phyloP scores from a whole-genome alignment of 2,797 vertebrate species.

The Ctenochaetus hawaiiensis region DNA sequence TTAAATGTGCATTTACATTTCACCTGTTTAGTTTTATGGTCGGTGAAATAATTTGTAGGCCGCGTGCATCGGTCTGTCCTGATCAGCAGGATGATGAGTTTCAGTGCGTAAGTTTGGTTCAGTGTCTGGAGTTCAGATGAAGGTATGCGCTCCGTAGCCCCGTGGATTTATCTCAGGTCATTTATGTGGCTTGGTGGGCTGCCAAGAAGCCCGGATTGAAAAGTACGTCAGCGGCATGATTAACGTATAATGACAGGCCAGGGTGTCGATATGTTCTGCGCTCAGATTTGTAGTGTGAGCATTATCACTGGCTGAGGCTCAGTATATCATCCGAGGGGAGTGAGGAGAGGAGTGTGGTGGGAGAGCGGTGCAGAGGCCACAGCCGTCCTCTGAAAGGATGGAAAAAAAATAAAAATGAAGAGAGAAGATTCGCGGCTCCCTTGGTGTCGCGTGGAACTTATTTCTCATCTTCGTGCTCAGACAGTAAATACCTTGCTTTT shows the following conservation, averaged over 20 bases:
- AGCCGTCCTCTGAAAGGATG: conserved; percentile 22
- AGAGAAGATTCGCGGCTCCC: conserved; percentile 65
- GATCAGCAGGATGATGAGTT: neutral
- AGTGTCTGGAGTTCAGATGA: conserved; percentile 45
- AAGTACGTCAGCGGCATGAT: conserved; percentile 78
- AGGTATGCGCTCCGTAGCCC: conserved; percentile 39
- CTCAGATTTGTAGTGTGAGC: conserved; percentile 82
- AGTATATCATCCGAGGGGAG: conserved; percentile 79
- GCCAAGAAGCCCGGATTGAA: conserved; percentile 78
- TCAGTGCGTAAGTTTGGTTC: neutral
- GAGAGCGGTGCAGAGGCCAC: conserved; percentile 38
- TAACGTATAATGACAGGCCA: conserved; percentile 83
- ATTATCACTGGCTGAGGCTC: conserved; percentile 71
- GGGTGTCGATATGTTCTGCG: conserved; percentile 81
- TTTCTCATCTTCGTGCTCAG: conserved; percentile 77
- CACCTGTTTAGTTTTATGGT: conserved; percentile 12
- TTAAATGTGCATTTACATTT: neutral
- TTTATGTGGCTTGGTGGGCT: conserved; percentile 73
- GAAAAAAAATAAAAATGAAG: conserved; percentile 32
- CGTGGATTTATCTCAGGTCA: conserved; percentile 78
- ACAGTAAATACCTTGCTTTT: conserved; percentile 83
- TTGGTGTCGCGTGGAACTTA: conserved; percentile 66
- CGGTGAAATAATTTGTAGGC: conserved; percentile 16
- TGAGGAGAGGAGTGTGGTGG: conserved; percentile 56
- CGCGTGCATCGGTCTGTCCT: neutral